Conservation (phyloP, 2,797 vertebrate genomes). For the Neopelma chrysocephalum region DNA sequence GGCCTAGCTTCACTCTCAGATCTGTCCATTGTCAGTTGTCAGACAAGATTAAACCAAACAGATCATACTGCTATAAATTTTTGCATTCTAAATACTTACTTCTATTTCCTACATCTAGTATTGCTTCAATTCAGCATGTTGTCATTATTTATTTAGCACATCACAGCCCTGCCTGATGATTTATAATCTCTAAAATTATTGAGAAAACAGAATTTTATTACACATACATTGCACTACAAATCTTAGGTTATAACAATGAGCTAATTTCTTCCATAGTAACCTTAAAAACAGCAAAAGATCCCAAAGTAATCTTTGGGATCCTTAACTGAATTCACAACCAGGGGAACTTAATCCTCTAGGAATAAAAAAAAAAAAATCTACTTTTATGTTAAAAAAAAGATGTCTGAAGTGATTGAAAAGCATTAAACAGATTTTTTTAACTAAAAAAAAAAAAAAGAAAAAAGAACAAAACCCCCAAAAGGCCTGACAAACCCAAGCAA, state of each 20-base stretch:
- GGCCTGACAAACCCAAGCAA: neutral
- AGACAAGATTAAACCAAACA: neutral
- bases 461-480: neutral
- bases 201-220: neutral
- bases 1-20: neutral
- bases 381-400: neutral
- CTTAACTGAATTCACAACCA: neutral
- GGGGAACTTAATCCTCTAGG: neutral
- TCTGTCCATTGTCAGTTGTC: neutral
- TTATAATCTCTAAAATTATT: neutral
- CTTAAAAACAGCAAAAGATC: neutral
- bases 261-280: neutral
- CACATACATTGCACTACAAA: neutral
- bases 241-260: neutral
- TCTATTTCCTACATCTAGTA: neutral
- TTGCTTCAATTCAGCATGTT: neutral
- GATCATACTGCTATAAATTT: neutral
- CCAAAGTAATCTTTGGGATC: neutral
- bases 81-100: neutral
- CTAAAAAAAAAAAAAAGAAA: neutral
- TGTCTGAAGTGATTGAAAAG: neutral
- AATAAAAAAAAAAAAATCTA: neutral
- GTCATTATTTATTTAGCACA: neutral
- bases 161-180: neutral
- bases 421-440: fast-evolving